Base-by-base conservation (phyloP, 1,140 invertebrate species). In the Asobara japonica region DNA sequence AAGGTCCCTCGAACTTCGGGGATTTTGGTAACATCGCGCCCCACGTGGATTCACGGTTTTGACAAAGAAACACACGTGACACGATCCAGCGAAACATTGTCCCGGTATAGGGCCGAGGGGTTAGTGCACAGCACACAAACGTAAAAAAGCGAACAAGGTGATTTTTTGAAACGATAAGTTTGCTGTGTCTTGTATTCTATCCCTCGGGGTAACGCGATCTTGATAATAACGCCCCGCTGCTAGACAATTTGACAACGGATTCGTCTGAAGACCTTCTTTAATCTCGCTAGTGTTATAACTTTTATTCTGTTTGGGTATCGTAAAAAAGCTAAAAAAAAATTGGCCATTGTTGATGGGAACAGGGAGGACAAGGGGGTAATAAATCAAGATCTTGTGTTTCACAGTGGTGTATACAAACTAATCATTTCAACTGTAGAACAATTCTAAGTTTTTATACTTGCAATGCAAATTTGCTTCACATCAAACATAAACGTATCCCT, bases 241-340 rank as follows among this genome's bases (percentile, higher is more conserved):
- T 80, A 77, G 76, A 82, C 79, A 80, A 80, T 81, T 81, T 77
- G 77, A 80, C 79, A 82, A 82, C 78, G 77, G 77, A 80, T 82
- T 79, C 74, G 76, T 79, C 78, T 80, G 77, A 64, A 30, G 69
- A 31, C 18, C 4, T 48, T 61, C 16, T 38, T 31, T 38, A 51
- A 27, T 27, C 62, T 71, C 31, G 18, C 45, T 38, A 60, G 16
- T 27, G n/a, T 18, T 56, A 56, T 56, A 56, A 56, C 20, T 27
- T 22, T 3, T 56, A 45, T 45, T 45, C 8, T 45, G 41, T 16
- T 45, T 45, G 11, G 41, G 13, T 16, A n/a, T n/a, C 18, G 41
- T 45, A 45, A 45, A 45, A 45, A 45, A 45, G 1, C 1, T 45
- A 13, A 45, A n/a, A n/a, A n/a, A n/a, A 45, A 45, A 45, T 45